Conservation (phyloP, 2,113 vertebrate species). For the Crotophaga sulcirostris region DNA sequence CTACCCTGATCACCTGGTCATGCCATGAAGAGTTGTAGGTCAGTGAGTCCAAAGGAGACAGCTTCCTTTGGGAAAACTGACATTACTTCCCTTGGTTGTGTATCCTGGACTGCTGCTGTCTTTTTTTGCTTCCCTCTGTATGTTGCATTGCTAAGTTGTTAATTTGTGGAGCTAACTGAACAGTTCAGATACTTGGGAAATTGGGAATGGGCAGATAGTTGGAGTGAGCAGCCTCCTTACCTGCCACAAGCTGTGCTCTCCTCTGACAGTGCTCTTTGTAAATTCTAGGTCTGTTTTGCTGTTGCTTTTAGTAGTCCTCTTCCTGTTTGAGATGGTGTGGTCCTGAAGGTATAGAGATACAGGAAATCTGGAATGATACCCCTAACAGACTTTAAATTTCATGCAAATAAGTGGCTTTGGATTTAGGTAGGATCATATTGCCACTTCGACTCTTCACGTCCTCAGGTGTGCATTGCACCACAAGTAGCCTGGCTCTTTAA, state of each 20-base stretch:
- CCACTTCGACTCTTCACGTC: not conserved
- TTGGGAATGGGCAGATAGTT: not conserved
- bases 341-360: not conserved
- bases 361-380: not conserved
- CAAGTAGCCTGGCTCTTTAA: not conserved
- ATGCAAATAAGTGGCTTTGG: not conserved
- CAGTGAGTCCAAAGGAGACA: not conserved
- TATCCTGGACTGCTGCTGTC: not conserved
- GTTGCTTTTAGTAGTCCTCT: not conserved
- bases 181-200: not conserved
- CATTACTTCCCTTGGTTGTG: not conserved
- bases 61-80: not conserved
- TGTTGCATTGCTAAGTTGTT: not conserved
- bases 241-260: not conserved
- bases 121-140: not conserved
- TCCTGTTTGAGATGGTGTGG: not conserved
- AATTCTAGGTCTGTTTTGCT: not conserved
- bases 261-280: not conserved
- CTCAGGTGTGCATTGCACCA: not conserved
- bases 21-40: not conserved
- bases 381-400: not conserved
- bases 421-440: not conserved
- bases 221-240: not conserved
- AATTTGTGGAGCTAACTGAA: not conserved
- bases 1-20: not conserved